Percentiles rank a stretch among this genome's conserved stretches.
phyloP scores from a whole-genome alignment of 2,113 vertebrate species.

The Aythya baeri region DNA sequence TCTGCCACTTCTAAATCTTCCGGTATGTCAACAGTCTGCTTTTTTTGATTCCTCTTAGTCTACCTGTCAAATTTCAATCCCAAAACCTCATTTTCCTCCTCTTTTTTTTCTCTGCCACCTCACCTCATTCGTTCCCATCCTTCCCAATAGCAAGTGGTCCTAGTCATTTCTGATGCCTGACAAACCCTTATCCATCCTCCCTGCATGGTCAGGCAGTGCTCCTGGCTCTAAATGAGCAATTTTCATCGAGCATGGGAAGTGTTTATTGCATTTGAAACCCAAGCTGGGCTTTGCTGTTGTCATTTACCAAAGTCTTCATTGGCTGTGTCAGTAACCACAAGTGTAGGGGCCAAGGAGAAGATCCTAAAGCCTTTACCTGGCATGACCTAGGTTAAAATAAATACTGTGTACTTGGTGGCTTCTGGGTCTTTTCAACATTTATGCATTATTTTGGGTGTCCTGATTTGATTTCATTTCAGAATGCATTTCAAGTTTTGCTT shows the following conservation, averaged over 20 bases:
- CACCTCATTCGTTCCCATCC: not conserved
- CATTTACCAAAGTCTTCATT: fast-evolving
- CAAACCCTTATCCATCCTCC: not conserved
- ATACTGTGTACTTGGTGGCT: fast-evolving
- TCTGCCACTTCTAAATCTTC: not conserved
- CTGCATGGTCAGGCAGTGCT: not conserved
- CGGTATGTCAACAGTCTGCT: fast-evolving
- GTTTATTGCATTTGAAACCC: not conserved
- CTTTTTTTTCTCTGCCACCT: not conserved
- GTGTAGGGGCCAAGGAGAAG: not conserved
- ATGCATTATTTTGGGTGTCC: not conserved
- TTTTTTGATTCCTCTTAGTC: not conserved
- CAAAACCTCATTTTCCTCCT: not conserved
- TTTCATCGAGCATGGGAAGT: not conserved
- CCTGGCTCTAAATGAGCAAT: fast-evolving
- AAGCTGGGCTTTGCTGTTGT: not conserved
- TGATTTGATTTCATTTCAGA: not conserved
- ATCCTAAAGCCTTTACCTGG: not conserved
- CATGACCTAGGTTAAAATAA: not conserved
- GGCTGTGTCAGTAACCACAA: not conserved
- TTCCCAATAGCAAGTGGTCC: not conserved
- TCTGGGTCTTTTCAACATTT: not conserved
- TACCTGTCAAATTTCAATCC: not conserved
- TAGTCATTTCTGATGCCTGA: not conserved
- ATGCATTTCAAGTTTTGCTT: not conserved